Percentiles rank a stretch among this genome's conserved stretches.
Evolutionary conservation across 2,888 invertebrate species (phyloP).

Genomic region (Cerceris ruficornis): DNA sequence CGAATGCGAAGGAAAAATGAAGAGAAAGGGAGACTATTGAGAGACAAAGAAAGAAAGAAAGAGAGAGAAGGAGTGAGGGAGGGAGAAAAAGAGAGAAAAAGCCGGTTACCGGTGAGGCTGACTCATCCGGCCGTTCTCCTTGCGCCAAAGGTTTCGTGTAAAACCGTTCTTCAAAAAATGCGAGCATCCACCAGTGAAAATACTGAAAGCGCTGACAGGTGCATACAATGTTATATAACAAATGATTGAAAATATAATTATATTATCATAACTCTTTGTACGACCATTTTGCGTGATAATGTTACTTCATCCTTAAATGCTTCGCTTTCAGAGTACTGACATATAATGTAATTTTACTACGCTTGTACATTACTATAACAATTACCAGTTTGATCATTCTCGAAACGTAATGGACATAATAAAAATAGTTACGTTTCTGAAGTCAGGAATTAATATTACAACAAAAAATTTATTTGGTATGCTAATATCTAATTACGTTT

Average conservation of each 20-base stretch:
- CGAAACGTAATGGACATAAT: too few species aligned
- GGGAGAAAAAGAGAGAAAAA: slow-evolving; percentile 43
- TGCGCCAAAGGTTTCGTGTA: slow-evolving; percentile 40
- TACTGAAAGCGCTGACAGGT: slow-evolving; percentile 28
- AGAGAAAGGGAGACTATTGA: slow-evolving; percentile 17
- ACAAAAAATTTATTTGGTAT: too few species aligned
- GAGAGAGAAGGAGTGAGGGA: slow-evolving; percentile 22
- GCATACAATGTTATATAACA: slow-evolving; percentile 5
- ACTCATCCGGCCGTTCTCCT: slow-evolving; percentile 56
- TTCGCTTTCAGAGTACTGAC: too few species aligned
- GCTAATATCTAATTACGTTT: too few species aligned
- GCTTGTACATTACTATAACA: too few species aligned
- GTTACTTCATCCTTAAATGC: too few species aligned
- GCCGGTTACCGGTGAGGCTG: slow-evolving; percentile 60
- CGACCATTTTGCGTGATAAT: too few species aligned
- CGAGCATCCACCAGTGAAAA: slow-evolving; percentile 24
- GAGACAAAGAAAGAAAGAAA: slow-evolving; percentile 31
- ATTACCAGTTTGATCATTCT: too few species aligned
- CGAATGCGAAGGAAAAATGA: slow-evolving; percentile 17
- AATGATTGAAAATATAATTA: neutral
- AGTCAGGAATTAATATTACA: too few species aligned
- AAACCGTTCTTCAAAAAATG: slow-evolving; percentile 52
- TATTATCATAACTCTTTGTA: too few species aligned
- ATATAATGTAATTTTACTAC: too few species aligned
- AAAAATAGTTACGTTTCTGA: too few species aligned